Base-by-base conservation (phyloP, 1,140 invertebrate genomes). In the Neotoxoptera formosana region DNA sequence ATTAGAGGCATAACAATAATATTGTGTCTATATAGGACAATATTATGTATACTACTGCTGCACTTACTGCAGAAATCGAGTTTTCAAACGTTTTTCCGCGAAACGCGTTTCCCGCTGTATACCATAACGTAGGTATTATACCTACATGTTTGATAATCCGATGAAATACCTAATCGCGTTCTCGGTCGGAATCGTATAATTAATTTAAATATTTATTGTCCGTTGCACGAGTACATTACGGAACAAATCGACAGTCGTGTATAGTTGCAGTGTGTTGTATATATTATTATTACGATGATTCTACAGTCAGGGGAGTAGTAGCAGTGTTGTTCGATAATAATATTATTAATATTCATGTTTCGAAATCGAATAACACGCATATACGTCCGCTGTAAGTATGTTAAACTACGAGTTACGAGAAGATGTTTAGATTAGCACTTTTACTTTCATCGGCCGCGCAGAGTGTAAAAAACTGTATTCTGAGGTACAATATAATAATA, bases 301-400 rank as follows among this genome's bases (percentile, higher is more conserved):
- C 1, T n/a, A n/a, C 6, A n/a, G n/a, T 4, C 30, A 34, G 60
- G 60, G 60, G 60, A 76, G 20, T 51, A 51, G 48, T 53, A 76
- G 20, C 17, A 51, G 48, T 53, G 56, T 60, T 76, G 60, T 76
- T n/a, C n/a, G 30, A 76, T 76, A 76, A 76, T 76, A 76, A n/a
- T n/a, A 76, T 34, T 41, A 14, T 84, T 25, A 84, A 51, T 48
- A 89, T 89, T 89, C 87, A 51, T 23, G 25, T 89, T 89, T 89
- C 87, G 87, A 89, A 89, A 89, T 89, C 48, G n/a, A 53, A 53
- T 53, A 2, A 21, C 45, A n/a, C 84, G 20, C n/a, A 51, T 14
- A 14, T 53, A 47, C 45, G 20, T 30, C n/a, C 56, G 30, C 25
- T 30, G 60, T n/a, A 76, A 36, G 81, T 83, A 23, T 36, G 36